Base-by-base conservation (phyloP, 2,797 vertebrate species). In the Coendou prehensilis region DNA sequence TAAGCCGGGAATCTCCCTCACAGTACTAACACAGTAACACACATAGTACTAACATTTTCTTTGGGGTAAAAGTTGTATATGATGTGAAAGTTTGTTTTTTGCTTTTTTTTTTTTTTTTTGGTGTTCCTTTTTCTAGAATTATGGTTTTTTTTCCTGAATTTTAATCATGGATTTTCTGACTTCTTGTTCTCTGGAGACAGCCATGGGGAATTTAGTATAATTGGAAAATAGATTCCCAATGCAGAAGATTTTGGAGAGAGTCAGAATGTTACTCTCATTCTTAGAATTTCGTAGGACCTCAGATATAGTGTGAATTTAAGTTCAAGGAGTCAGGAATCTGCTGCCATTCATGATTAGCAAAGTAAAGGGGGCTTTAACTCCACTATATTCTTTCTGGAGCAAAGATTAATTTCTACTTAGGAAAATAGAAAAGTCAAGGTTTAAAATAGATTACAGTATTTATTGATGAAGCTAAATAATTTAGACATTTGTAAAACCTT, bases 331-430 rank as follows among this genome's bases (percentile, higher is more conserved):
- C 94, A 50, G 57, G 30, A 80, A 59, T 80, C 15, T 54, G 33
- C 9, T 87, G 37, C 57, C 71, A 47, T 63, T 91, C 61, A 9
- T 50, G 54, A 54, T 6, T 89, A 71, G 20, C 18, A 94, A 78
- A 76, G 18, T 50, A 64, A 80, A 95, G 45, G 22, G 57, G 37
- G 50, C 9, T 52, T 37, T 61, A 87, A 67, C 37, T 37, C 2
- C 5, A 33, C 45, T 15, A 80, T 87, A 50, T 59, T 63, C 47
- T 71, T 61, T 30, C n/a, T 78, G 54, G 30, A 92, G n/a, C 78
- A 94, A 93, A 91, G 73, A 50, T 61, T 96, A 37, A 59, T 82
- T 96, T 94, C 47, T 94, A 69, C 13, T 75, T 47, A 84, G 64
- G 23, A 90, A 86, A 89, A 92, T 41, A 91, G 5, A 81, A 92